These are phyloP conservation scores for Quiscalus mexicanus DNA, from an alignment of 2,113 vertebrate genomes.

Conservation along the genomic window DNA sequence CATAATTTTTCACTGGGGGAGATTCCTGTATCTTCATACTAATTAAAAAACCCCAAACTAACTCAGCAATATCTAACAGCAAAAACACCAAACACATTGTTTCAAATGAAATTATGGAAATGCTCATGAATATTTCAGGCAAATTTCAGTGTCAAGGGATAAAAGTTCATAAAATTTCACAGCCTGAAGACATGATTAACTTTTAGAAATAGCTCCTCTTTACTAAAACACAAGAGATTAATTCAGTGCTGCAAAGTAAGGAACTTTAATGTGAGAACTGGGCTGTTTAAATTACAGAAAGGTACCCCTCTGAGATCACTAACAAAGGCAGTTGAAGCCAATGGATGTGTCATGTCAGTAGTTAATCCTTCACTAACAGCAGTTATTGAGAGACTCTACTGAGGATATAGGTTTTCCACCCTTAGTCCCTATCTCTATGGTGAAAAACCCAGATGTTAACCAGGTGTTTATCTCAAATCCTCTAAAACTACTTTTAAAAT, in stretches of 20 bases:
- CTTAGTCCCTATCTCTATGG: not conserved
- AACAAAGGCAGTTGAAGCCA: not conserved
- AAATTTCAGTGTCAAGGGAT: not conserved
- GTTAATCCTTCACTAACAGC: not conserved
- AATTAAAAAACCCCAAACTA: not conserved
- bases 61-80: not conserved
- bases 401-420: not conserved
- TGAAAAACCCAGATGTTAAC: not conserved
- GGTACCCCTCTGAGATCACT: not conserved
- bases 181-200: not conserved
- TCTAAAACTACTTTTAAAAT: not conserved
- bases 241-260: not conserved
- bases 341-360: not conserved
- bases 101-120: slow-evolving; percentile 16
- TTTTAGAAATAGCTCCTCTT: slow-evolving; percentile 1
- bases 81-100: not conserved
- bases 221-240: not conserved
- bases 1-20: not conserved
- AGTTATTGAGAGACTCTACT: not conserved
- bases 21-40: not conserved
- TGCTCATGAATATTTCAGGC: not conserved
- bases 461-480: not conserved
- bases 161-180: slow-evolving; percentile 33
- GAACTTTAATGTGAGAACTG: not conserved
- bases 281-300: not conserved